Conservation (phyloP, 2,113 vertebrate genomes). For the Siphamia tubifer region DNA sequence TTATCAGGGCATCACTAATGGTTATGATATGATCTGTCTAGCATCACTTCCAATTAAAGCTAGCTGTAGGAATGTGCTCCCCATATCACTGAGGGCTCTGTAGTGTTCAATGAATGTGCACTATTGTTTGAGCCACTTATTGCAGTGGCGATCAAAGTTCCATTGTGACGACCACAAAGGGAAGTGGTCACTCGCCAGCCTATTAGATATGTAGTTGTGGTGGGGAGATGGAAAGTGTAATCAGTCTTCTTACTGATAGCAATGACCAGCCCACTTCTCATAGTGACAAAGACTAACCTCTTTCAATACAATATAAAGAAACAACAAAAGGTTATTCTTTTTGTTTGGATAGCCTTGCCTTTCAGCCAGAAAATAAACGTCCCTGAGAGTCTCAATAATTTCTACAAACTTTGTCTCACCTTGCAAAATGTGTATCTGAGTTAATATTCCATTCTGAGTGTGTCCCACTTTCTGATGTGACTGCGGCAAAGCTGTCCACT, state of each 20-base stretch:
- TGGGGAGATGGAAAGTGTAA: slow-evolving; percentile 66
- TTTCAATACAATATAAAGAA: slow-evolving; percentile 53
- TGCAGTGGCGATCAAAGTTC: slow-evolving; percentile 73
- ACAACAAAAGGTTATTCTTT: slow-evolving; percentile 51
- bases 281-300: slow-evolving; percentile 58
- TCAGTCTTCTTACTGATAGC: slow-evolving; percentile 75
- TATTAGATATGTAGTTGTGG: slow-evolving; percentile 71
- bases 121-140: slow-evolving; percentile 73
- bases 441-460: slow-evolving; percentile 44
- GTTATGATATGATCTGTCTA: slow-evolving; percentile 79
- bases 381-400: slow-evolving; percentile 22
- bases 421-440: slow-evolving; percentile 1
- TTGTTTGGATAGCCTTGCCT: slow-evolving; percentile 33
- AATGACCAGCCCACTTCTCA: slow-evolving; percentile 58
- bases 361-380: slow-evolving; percentile 13
- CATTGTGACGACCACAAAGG: slow-evolving; percentile 71
- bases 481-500: slow-evolving; percentile 14
- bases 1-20: slow-evolving; percentile 78
- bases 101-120: slow-evolving; percentile 52
- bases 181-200: slow-evolving; percentile 65
- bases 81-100: slow-evolving; percentile 42
- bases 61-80: slow-evolving; percentile 51
- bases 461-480: slow-evolving; percentile 51
- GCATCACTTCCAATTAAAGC: slow-evolving; percentile 78
- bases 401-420: slow-evolving; percentile 28